Percentiles rank a stretch among this genome's conserved stretches.
Evolutionary conservation across 2,113 vertebrate genomes (phyloP).

Genomic region (Seriola dumerili): DNA sequence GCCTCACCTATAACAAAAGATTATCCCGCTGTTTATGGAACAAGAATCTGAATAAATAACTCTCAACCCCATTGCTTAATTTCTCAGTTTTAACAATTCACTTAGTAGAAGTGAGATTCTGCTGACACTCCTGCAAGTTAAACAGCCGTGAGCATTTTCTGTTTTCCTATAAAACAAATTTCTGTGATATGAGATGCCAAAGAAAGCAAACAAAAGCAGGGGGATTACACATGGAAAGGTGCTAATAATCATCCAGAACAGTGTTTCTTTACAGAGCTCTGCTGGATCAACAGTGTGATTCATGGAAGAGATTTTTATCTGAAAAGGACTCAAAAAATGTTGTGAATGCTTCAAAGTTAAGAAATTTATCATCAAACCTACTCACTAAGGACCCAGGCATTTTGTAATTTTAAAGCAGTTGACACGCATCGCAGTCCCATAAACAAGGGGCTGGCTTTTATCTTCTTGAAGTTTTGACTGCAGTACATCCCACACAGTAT

Average conservation of each 20-base stretch:
- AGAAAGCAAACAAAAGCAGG: slow-evolving; percentile 57
- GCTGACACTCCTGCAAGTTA: slow-evolving; percentile 52
- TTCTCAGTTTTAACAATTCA: slow-evolving; percentile 21
- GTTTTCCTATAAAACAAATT: slow-evolving; percentile 67
- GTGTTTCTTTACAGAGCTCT: slow-evolving; percentile 60
- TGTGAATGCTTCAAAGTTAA: not conserved
- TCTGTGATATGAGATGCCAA: slow-evolving; percentile 59
- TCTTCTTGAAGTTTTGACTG: too few species aligned
- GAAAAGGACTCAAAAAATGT: not conserved
- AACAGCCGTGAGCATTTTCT: slow-evolving; percentile 62
- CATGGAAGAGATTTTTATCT: slow-evolving; percentile 28
- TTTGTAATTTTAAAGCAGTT: not conserved
- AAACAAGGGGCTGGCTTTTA: too few species aligned
- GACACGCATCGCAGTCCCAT: not conserved
- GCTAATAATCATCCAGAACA: slow-evolving; percentile 59
- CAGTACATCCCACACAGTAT: too few species aligned
- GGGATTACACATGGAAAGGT: slow-evolving; percentile 60
- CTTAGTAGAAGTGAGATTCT: slow-evolving; percentile 26
- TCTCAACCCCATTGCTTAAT: slow-evolving; percentile 36
- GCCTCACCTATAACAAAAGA: slow-evolving; percentile 21
- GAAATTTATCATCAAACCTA: not conserved
- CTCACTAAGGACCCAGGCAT: not conserved
- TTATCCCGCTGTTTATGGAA: slow-evolving; percentile 37
- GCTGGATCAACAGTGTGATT: slow-evolving; percentile 40
- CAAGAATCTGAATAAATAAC: slow-evolving; percentile 66